Percentiles rank a stretch among this genome's conserved stretches.
Conservation (phyloP, 64 coral and sea anemone genomes). For the Pachyseris speciosa region DNA sequence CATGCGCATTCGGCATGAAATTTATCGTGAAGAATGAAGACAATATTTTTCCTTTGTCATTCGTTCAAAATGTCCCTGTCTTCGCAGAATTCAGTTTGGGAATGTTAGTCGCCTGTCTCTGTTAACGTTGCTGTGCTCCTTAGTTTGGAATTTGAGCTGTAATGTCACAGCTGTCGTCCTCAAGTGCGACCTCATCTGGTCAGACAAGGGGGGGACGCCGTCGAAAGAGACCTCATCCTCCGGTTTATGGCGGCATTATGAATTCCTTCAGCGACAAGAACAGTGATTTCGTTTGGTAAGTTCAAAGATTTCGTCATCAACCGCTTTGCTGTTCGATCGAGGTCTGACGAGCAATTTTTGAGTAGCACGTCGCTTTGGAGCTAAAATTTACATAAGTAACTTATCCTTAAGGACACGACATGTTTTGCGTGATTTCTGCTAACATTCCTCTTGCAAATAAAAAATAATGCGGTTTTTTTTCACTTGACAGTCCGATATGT, state of each 20-base stretch:
- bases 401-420: neutral
- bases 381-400: too few relatives aligned
- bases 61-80: neutral
- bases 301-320: neutral
- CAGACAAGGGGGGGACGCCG: slow-evolving; percentile 73
- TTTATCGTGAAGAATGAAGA: neutral
- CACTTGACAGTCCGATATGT: slow-evolving; percentile 92
- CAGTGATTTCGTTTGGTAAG: slow-evolving; percentile 99
- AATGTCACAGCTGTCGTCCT: slow-evolving; percentile 41
- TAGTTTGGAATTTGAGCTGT: neutral
- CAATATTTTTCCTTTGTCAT: neutral
- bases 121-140: neutral
- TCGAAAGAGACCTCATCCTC: slow-evolving; percentile 98
- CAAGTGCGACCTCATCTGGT: slow-evolving; percentile 30
- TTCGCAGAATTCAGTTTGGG: neutral
- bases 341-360: neutral
- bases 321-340: neutral
- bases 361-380: too few relatives aligned
- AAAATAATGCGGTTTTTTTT: slow-evolving; percentile 46
- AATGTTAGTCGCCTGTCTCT: neutral
- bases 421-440: slow-evolving; percentile 2
- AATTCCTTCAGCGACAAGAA: slow-evolving; percentile 98
- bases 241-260: slow-evolving; percentile 94
- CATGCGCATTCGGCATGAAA: neutral
- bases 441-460: neutral